A percentile compares a stretch with the other conserved stretches of the same genome.
Evolutionary conservation across 2,888 invertebrate genomes (phyloP).

Genomic region (Nemotelus pantherinus): DNA sequence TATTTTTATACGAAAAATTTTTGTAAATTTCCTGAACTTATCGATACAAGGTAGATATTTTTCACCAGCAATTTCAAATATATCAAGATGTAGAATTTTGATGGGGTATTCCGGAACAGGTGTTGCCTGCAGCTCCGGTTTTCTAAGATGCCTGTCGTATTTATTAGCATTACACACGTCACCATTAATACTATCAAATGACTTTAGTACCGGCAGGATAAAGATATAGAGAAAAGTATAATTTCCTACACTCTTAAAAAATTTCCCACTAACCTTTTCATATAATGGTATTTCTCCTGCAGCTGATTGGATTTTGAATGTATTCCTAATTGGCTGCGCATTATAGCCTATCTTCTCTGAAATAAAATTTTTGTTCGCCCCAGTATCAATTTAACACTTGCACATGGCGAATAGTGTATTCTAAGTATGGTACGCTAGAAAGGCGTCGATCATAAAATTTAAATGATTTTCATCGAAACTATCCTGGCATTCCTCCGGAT

Average conservation of each 20-base stretch:
- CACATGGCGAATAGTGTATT: no score
- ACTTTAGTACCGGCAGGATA: no score
- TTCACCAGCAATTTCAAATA: not conserved
- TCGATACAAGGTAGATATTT: not conserved
- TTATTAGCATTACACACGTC: slow-evolving; percentile 43
- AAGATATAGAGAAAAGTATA: no score
- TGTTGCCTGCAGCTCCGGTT: not conserved
- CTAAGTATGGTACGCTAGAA: no score
- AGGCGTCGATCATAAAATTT: no score
- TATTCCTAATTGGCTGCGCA: not conserved
- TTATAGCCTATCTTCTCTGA: no score
- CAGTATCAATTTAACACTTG: no score
- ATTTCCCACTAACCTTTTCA: not conserved
- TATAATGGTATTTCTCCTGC: not conserved
- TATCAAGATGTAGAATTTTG: slow-evolving; percentile 30
- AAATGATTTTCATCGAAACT: no score
- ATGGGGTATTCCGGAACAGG: slow-evolving; percentile 33
- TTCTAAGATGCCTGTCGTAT: not conserved
- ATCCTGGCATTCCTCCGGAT: no score
- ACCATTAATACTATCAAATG: not conserved
- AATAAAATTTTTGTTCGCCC: no score
- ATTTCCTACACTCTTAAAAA: not conserved
- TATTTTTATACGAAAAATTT: not conserved
- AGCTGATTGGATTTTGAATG: not conserved
- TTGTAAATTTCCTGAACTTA: slow-evolving; percentile 2